phyloP scores from a whole-genome alignment of 2,888 invertebrate genomes.

The Slavum lentiscoides region DNA sequence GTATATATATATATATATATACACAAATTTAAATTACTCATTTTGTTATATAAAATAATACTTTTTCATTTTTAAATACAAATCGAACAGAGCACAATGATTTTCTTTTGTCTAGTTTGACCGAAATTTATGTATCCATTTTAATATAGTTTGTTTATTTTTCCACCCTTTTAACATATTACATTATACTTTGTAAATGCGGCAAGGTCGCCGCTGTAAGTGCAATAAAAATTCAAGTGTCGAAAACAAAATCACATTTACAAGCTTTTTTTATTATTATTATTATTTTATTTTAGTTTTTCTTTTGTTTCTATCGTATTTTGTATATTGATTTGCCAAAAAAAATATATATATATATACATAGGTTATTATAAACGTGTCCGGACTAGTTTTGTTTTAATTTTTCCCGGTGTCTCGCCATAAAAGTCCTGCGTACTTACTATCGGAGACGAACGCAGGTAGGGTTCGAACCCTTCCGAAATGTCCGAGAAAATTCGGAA shows the following conservation, averaged over 20 bases:
- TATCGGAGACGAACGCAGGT: no score
- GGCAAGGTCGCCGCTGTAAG: conserved; percentile 43
- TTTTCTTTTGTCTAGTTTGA: conserved; percentile 30
- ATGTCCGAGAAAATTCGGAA: no score
- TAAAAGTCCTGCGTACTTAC: no score
- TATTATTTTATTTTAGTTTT: conserved; percentile 17
- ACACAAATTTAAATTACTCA: conserved; percentile 23
- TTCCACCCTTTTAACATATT: conserved; percentile 14
- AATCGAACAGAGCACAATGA: conserved; percentile 26
- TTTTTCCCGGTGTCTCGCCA: no score
- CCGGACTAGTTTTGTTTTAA: no score
- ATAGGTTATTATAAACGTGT: conserved; percentile 16
- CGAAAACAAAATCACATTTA: conserved; percentile 15
- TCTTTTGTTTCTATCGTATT: conserved; percentile 31
- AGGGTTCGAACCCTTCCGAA: no score
- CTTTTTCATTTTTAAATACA: conserved; percentile 33
- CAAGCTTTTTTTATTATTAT: conserved; percentile 22
- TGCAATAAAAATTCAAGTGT: conserved; percentile 41
- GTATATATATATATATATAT: no score
- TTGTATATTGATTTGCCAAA: conserved; percentile 51
- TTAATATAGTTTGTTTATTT: conserved; percentile 26
- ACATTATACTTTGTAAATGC: conserved; percentile 16
- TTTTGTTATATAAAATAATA: conserved; percentile 35
- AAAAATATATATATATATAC: background rate
- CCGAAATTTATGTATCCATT: conserved; percentile 11